These are phyloP conservation scores for Spodoptera frugiperda DNA, from an alignment of 1,140 invertebrate genomes.

Conservation along the genomic window DNA sequence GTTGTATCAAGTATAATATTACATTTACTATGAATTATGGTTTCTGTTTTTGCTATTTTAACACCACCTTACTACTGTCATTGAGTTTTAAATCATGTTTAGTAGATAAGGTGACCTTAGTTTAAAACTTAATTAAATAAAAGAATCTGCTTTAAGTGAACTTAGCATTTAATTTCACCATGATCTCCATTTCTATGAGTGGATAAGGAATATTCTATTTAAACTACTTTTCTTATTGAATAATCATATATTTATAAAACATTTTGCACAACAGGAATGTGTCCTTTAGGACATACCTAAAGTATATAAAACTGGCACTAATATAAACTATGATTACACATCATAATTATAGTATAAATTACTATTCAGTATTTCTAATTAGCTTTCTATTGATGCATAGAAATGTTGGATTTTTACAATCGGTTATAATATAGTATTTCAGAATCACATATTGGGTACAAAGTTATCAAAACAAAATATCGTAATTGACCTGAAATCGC, in stretches of 20 bases:
- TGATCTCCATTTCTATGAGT: no score
- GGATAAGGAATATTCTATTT: background rate
- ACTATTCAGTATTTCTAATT: slow-evolving; percentile 11
- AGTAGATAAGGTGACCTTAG: slow-evolving; percentile 77
- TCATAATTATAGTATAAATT: slow-evolving; percentile 44
- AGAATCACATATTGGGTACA: background rate
- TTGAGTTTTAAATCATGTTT: slow-evolving; percentile 74
- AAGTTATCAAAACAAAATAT: no score
- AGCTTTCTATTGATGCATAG: slow-evolving; percentile 16
- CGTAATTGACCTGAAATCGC: no score
- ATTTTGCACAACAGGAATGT: slow-evolving; percentile 64
- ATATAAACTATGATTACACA: slow-evolving; percentile 40
- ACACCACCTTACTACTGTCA: slow-evolving; percentile 70
- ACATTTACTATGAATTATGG: slow-evolving; percentile 69
- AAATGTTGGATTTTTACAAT: slow-evolving; percentile 3
- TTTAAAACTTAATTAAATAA: slow-evolving; percentile 73
- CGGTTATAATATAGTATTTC: slow-evolving; percentile 19
- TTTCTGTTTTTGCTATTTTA: slow-evolving; percentile 67
- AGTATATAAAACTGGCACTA: slow-evolving; percentile 47
- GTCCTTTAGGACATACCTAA: slow-evolving; percentile 65
- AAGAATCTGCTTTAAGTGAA: slow-evolving; percentile 78
- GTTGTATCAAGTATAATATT: slow-evolving; percentile 68
- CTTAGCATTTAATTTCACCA: slow-evolving; percentile 21
- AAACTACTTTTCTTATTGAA: slow-evolving; percentile 34
- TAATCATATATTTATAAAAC: slow-evolving; percentile 50